Evolutionary conservation across 2,797 vertebrate species (phyloP).

Genomic region (Clarias laeviceps): DNA sequence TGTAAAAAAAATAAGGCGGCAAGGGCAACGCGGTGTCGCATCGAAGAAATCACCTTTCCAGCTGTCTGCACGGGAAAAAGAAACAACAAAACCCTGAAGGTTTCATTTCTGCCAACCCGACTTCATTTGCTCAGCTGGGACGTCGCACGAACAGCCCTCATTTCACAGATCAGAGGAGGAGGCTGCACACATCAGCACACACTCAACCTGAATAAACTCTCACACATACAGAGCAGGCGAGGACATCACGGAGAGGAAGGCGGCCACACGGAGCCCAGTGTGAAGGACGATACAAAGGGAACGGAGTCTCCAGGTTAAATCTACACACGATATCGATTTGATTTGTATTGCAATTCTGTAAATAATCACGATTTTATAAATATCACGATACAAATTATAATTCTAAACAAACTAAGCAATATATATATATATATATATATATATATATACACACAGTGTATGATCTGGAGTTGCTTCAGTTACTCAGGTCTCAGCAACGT

Average conservation of each 20-base stretch:
- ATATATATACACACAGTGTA: too few species aligned
- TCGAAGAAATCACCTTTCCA: constrained; percentile 34
- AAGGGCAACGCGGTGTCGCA: constrained; percentile 23
- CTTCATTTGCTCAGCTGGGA: constrained; percentile 46
- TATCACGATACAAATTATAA: too few species aligned
- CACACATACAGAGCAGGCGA: neutral
- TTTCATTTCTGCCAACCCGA: constrained; percentile 43
- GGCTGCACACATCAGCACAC: constrained; percentile 43
- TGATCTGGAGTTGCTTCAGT: too few species aligned
- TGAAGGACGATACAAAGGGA: neutral
- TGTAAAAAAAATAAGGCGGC: neutral
- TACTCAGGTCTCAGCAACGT: too few species aligned
- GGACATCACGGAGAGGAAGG: neutral
- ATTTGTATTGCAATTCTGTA: too few species aligned
- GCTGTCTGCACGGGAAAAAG: constrained; percentile 30
- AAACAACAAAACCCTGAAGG: constrained; percentile 29
- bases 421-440: too few species aligned
- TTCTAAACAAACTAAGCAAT: too few species aligned
- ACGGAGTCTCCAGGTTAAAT: neutral
- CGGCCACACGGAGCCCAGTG: neutral
- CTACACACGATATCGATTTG: too few species aligned
- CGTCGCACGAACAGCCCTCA: constrained; percentile 34
- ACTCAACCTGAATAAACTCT: constrained; percentile 26
- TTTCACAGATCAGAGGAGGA: constrained; percentile 57
- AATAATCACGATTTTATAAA: too few species aligned